A percentile compares a stretch with the other conserved stretches of the same genome.
Evolutionary conservation across 2,797 vertebrate genomes (phyloP).

Genomic region (Clarias pachynema): DNA sequence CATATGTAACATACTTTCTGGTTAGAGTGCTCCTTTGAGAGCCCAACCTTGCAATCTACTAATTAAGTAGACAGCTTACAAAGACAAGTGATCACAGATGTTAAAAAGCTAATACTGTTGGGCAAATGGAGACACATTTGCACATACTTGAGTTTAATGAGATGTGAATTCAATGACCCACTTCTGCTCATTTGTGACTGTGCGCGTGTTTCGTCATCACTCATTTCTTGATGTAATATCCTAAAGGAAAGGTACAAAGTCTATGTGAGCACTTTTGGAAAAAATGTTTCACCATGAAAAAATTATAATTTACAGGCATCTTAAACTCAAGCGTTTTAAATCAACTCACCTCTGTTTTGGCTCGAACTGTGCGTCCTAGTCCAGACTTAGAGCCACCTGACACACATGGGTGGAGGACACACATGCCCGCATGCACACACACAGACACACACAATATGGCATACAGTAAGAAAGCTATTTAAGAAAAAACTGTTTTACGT

Average conservation of each 20-base stretch:
- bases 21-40: neutral
- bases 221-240: slow-evolving; percentile 79
- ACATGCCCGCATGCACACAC: neutral
- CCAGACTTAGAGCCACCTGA: slow-evolving; percentile 69
- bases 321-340: neutral
- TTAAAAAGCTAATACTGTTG: neutral
- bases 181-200: slow-evolving; percentile 4
- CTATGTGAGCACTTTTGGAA: neutral
- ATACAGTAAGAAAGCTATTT: neutral
- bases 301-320: neutral
- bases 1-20: slow-evolving; percentile 1
- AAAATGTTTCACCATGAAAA: neutral
- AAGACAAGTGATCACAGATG: neutral
- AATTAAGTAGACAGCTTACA: neutral
- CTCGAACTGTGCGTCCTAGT: slow-evolving; percentile 64
- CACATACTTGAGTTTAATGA: neutral
- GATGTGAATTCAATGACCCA: neutral
- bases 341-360: slow-evolving; percentile 75
- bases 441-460: neutral
- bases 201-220: slow-evolving; percentile 49
- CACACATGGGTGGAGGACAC: slow-evolving; percentile 18
- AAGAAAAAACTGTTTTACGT: neutral
- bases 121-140: neutral
- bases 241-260: slow-evolving; percentile 57
- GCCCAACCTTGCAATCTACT: neutral